Conservation (phyloP, 2,888 invertebrate genomes). For the Nebria brevicollis region DNA sequence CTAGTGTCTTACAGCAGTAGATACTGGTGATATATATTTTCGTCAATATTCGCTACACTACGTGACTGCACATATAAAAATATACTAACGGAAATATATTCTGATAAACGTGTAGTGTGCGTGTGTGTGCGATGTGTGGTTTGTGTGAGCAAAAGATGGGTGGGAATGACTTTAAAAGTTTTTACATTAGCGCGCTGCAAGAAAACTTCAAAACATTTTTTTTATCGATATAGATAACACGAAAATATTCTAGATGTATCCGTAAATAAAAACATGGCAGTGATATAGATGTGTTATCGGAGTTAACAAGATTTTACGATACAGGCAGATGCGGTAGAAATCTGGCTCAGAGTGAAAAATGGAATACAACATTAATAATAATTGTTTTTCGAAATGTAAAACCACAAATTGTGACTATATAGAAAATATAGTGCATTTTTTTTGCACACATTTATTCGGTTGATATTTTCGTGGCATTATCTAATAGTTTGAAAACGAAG, state of each 20-base stretch:
- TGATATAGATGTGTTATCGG: not conserved
- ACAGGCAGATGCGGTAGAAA: not conserved
- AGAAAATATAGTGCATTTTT: too few relatives aligned
- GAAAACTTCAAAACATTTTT: conserved; percentile 16
- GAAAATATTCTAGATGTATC: not conserved
- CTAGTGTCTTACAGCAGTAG: too few relatives aligned
- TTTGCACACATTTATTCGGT: too few relatives aligned
- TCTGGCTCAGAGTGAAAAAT: too few relatives aligned
- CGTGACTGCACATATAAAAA: not conserved
- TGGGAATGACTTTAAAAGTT: conserved; percentile 33
- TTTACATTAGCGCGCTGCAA: conserved; percentile 29
- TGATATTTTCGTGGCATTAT: too few relatives aligned
- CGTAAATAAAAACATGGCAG: conserved; percentile 21
- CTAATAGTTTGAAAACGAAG: too few relatives aligned
- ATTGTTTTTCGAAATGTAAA: too few relatives aligned
- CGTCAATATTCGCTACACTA: not conserved
- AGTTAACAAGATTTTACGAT: not conserved
- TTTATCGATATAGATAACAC: not conserved
- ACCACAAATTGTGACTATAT: too few relatives aligned
- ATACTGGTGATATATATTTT: not conserved
- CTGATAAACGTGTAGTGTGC: not conserved
- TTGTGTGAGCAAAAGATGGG: conserved; percentile 9
- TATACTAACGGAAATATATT: not conserved
- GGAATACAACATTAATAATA: too few relatives aligned
- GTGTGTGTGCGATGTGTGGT: conserved; percentile 20